Conservation (phyloP, 2,888 invertebrate species). For the Villa cingulata region DNA sequence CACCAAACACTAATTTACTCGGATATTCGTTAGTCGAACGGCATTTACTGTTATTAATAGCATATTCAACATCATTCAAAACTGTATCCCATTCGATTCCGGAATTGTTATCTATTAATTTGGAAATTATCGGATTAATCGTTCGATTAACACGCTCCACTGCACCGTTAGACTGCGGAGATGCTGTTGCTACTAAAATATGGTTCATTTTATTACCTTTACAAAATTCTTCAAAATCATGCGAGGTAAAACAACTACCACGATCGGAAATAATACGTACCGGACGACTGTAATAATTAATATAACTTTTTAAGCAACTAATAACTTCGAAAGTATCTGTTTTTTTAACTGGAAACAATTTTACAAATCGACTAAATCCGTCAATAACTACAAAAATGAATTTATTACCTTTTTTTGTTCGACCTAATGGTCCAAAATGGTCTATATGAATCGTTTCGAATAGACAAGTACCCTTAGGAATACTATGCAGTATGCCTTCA, state of each 20-base stretch:
- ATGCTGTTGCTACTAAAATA: background rate
- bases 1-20: too few relatives aligned
- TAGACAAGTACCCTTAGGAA: background rate
- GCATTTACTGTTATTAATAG: too few relatives aligned
- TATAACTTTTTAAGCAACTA: background rate
- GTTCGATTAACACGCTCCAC: slow-evolving; percentile 1
- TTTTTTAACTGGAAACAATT: background rate
- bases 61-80: too few relatives aligned
- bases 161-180: slow-evolving; percentile 1
- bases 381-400: slow-evolving; percentile 1
- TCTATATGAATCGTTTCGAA: background rate
- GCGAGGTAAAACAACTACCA: slow-evolving; percentile 4
- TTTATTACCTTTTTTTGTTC: background rate
- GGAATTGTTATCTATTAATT: background rate
- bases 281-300: background rate
- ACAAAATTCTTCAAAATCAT: background rate
- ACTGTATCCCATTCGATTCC: too few relatives aligned
- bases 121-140: background rate
- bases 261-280: slow-evolving; percentile 4
- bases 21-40: too few relatives aligned
- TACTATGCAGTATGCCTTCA: background rate
- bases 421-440: background rate
- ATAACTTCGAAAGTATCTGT: background rate
- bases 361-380: background rate
- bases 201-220: background rate